Evolutionary conservation across 1,140 invertebrate species (phyloP).

Genomic region (Adoxophyes honmai): DNA sequence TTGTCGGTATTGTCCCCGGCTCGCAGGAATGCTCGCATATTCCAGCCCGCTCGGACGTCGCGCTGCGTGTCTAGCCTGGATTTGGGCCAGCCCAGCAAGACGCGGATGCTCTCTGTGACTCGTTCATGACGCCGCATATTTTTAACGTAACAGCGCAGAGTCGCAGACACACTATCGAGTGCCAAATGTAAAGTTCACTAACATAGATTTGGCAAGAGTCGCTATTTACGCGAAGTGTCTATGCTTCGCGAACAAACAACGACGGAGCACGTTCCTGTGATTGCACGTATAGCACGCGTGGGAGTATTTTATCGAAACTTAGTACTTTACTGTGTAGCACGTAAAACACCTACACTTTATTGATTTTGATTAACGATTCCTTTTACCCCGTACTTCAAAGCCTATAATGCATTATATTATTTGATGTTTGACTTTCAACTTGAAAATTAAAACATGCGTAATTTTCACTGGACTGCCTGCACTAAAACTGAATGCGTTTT

Average conservation of each 20-base stretch:
- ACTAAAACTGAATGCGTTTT: no score
- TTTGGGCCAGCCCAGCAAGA: slow-evolving; percentile 42
- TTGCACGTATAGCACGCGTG: slow-evolving; percentile 19
- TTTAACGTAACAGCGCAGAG: slow-evolving; percentile 55
- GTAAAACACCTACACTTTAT: slow-evolving; percentile 9
- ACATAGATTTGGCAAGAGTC: slow-evolving; percentile 61
- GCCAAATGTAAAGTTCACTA: slow-evolving; percentile 72
- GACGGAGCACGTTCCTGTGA: slow-evolving; percentile 21
- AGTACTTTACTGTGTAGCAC: not conserved
- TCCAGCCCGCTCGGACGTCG: not conserved
- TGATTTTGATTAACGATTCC: not conserved
- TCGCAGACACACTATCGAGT: slow-evolving; percentile 48
- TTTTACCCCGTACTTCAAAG: no score
- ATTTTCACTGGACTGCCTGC: no score
- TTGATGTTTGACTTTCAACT: no score
- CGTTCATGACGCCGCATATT: slow-evolving; percentile 66
- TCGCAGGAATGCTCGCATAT: not conserved
- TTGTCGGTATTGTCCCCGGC: not conserved
- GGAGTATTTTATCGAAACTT: slow-evolving; percentile 13
- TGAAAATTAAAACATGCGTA: no score
- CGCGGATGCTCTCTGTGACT: slow-evolving; percentile 48
- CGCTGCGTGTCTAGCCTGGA: slow-evolving; percentile 24
- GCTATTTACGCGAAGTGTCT: slow-evolving; percentile 50
- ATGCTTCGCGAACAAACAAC: slow-evolving; percentile 34
- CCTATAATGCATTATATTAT: no score